These are phyloP conservation scores for Heliothis peltigera DNA, from an alignment of 2,888 invertebrate genomes.

Conservation along the genomic window DNA sequence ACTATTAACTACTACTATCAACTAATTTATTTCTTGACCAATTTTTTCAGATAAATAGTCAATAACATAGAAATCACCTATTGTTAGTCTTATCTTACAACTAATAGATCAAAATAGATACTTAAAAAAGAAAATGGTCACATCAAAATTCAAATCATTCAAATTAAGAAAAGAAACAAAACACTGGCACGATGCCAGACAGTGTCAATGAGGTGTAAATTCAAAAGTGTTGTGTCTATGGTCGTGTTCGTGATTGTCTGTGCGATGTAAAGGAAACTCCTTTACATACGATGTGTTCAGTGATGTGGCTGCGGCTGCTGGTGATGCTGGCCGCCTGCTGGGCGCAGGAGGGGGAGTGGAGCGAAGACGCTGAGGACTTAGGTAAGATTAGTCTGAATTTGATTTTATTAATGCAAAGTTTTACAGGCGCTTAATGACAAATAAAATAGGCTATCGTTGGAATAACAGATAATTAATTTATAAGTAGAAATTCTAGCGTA, in stretches of 20 bases:
- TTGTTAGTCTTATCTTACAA: neutral
- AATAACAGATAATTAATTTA: too few relatives aligned
- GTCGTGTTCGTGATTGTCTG: constrained; percentile 58
- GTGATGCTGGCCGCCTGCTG: constrained; percentile 85
- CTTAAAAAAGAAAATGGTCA: constrained; percentile 44
- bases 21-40: too few relatives aligned
- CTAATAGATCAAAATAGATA: neutral
- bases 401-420: too few relatives aligned
- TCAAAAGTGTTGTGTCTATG: constrained; percentile 42
- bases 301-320: constrained; percentile 82
- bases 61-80: neutral
- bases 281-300: constrained; percentile 78
- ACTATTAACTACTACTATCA: too few relatives aligned
- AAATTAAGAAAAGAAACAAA: constrained; percentile 35
- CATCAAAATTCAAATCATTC: constrained; percentile 17
- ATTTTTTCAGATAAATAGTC: too few relatives aligned
- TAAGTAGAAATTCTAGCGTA: too few relatives aligned
- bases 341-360: constrained; percentile 88
- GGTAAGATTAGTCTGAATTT: constrained; percentile 69
- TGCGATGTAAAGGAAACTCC: constrained; percentile 74
- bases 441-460: too few relatives aligned
- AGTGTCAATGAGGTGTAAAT: constrained; percentile 57
- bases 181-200: constrained; percentile 40
- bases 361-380: constrained; percentile 86
- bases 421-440: too few relatives aligned